A percentile compares a stretch with the other conserved stretches of the same genome.
These are phyloP conservation scores for Mionectes macconnelli DNA, from an alignment of 2,113 vertebrate genomes.

Conservation along the genomic window DNA sequence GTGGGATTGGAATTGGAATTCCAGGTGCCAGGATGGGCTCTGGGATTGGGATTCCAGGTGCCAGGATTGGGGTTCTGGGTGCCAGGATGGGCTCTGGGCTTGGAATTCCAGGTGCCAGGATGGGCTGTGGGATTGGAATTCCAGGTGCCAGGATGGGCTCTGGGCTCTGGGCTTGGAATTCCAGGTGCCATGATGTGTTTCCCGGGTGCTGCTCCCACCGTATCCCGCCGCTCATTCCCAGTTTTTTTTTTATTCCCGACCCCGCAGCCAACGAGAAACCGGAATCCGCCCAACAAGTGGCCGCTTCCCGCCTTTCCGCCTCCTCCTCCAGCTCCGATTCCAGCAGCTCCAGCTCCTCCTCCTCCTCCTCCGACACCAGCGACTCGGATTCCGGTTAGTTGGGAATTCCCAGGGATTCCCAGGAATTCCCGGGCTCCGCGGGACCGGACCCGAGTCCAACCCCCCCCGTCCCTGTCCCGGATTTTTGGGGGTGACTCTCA, in stretches of 20 bases:
- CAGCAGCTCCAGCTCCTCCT: constrained; percentile 83
- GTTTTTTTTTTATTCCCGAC: neutral
- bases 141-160: neutral
- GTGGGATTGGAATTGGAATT: no score
- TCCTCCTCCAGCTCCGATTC: constrained; percentile 79
- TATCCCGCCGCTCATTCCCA: neutral
- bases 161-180: neutral
- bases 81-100: no score
- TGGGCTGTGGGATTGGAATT: neutral
- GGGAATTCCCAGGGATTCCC: no score
- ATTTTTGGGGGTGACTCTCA: neutral
- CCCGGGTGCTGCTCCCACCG: no score
- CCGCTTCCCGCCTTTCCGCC: constrained; percentile 88
- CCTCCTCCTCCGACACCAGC: constrained; percentile 90
- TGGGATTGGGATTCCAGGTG: no score
- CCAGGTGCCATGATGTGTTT: neutral
- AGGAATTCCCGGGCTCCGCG: neutral
- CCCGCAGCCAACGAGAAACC: constrained; percentile 82
- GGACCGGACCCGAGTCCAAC: neutral
- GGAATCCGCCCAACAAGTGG: constrained; percentile 71
- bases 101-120: no score
- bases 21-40: no score
- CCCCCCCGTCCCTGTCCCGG: no score
- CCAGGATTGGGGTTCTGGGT: no score
- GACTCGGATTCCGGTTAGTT: constrained; percentile 84